A percentile compares a stretch with the other conserved stretches of the same genome.
These are phyloP conservation scores for Diarsia mendica DNA, from an alignment of 2,888 invertebrate genomes.

Conservation along the genomic window DNA sequence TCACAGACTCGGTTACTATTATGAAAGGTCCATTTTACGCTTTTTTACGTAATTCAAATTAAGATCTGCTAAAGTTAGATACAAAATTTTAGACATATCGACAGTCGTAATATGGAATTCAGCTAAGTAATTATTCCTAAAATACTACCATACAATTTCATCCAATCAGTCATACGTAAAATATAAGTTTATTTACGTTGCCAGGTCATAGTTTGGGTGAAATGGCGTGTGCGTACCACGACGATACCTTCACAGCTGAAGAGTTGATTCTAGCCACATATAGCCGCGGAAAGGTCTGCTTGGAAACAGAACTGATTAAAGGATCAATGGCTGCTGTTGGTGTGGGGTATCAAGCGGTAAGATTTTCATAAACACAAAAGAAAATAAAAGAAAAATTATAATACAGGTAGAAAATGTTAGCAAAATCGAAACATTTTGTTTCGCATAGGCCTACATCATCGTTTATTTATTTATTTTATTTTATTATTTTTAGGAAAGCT, in stretches of 20 bases:
- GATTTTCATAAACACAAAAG: conserved; percentile 2
- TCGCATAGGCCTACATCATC: no score
- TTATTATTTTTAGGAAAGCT: no score
- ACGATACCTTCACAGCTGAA: conserved; percentile 93
- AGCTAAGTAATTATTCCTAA: not conserved
- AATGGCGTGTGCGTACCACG: conserved; percentile 91
- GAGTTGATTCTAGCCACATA: conserved; percentile 95
- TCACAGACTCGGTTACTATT: no score
- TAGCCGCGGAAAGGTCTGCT: conserved; percentile 93
- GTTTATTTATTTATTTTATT: no score
- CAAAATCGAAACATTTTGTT: no score
- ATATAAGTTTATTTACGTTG: not conserved
- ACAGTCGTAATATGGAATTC: not conserved
- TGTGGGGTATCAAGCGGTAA: conserved; percentile 87
- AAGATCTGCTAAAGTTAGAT: no score
- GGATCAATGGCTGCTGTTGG: conserved; percentile 97
- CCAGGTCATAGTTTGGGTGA: conserved; percentile 93
- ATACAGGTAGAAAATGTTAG: no score
- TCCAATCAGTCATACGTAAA: not conserved
- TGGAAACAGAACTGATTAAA: conserved; percentile 91
- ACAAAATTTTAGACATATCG: no score
- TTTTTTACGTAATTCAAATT: no score
- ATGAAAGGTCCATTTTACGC: no score
- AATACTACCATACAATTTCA: not conserved
- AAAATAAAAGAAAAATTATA: no score